A percentile compares a stretch with the other conserved stretches of the same genome.
Evolutionary conservation across 37 sponge, comb jelly and placozoan species (phyloP).

Genomic region (Theonella swinhoei): DNA sequence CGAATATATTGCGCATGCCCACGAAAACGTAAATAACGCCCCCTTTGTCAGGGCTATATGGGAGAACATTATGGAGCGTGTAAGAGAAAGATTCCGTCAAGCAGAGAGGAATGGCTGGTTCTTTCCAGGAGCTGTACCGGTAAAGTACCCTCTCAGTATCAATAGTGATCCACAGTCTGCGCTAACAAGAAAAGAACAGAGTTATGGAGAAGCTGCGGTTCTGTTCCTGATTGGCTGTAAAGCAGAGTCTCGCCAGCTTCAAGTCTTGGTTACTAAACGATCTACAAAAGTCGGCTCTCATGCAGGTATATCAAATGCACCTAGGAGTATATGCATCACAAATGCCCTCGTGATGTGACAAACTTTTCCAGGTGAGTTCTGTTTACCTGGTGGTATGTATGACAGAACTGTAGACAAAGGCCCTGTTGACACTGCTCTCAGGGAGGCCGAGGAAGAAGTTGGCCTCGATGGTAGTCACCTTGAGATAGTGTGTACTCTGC

Average conservation of each 20-base stretch:
- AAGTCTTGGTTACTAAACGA: constrained; percentile 51
- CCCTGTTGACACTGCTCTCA: constrained; percentile 53
- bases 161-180: too few relatives aligned
- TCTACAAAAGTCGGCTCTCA: constrained; percentile 15
- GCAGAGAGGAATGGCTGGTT: constrained; percentile 34
- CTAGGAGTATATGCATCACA: background rate
- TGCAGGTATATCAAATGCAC: constrained; percentile 14
- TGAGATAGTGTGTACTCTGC: constrained; percentile 28
- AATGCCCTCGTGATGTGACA: too few relatives aligned
- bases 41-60: too few relatives aligned
- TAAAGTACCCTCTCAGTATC: background rate
- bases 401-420: constrained; percentile 27
- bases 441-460: constrained; percentile 74
- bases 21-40: too few relatives aligned
- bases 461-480: constrained; percentile 20
- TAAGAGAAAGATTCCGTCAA: constrained; percentile 18
- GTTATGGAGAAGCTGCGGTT: constrained; percentile 47
- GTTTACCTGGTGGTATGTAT: constrained; percentile 67
- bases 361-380: constrained; percentile 43
- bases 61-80: too few relatives aligned
- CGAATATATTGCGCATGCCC: too few relatives aligned
- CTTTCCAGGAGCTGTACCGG: background rate
- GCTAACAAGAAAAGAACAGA: background rate
- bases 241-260: background rate
- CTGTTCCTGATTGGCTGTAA: constrained; percentile 38